Evolutionary conservation across 2,797 vertebrate species (phyloP), one percentile per base, ranked within the genome.

Genomic region (Orestias chungarensis): DNA sequence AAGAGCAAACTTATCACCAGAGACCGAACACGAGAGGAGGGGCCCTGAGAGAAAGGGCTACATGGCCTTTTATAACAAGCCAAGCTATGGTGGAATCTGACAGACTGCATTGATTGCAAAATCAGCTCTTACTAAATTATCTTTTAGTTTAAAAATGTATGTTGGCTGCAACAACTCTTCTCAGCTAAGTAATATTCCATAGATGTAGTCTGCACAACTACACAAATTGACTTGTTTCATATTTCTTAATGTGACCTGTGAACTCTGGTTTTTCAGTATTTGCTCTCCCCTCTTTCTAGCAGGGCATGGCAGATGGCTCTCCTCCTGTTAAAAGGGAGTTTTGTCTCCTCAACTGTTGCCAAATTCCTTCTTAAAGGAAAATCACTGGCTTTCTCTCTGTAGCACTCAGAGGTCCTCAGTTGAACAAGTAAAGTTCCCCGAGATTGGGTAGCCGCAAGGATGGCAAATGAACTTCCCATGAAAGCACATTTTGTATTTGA

Each of bases 1-100:
- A 84, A 75, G 76, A 76, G 76, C 59, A 42, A 70, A 79, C 75
- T 85, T 85, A 90, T 89, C 86, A 92, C 65, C 80, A 89, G 86
- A 86, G 90, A 84, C 73, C 80, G 66, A 85, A 86, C 85, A 90
- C 86, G 84, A 85, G 79, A 78, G 85, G 81, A 84, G 84, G 82
- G 82, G 81, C 73, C 73, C 73, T 74, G 71, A 40, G 66, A 75
- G 80, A 66, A 78, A 72, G 54, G n/a, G 31, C 44, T 74, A 38
- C 43, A 65, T 38, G 84, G 49, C 81, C 54, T 33, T 33, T 3
- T 4, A 1, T 31, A 20, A 31, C 54, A 57, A 57, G 31, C 54
- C 10, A 18, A 46, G 44, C 11, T 12, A 17, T 27, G 25, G 29
- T 18, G 18, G 10, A 29, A 14, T 29, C 54, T 57, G 25, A 33